Evolutionary conservation across 2,113 vertebrate genomes (phyloP).

Genomic region (Hystrix cristata): DNA sequence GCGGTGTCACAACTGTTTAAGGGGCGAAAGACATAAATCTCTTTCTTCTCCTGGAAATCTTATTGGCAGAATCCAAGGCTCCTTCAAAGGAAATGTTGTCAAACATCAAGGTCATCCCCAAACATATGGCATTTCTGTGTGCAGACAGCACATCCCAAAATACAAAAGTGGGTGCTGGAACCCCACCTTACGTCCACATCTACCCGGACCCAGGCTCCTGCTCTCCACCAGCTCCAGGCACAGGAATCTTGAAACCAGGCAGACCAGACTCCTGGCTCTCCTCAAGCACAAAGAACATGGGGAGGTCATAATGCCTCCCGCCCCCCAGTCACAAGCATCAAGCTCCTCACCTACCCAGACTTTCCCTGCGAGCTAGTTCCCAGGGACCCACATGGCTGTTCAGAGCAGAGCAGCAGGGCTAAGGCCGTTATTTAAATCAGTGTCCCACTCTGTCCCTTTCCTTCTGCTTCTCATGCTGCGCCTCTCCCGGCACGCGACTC

Average conservation of each 20-base stretch:
- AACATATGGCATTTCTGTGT: not conserved
- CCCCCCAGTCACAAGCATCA: not conserved
- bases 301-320: not conserved
- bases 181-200: not conserved
- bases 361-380: too few relatives aligned
- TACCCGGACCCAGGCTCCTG: too few relatives aligned
- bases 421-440: rapidly evolving
- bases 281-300: not conserved
- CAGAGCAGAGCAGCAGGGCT: rapidly evolving
- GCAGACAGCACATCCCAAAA: too few relatives aligned
- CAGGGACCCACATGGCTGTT: not conserved
- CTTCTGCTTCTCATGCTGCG: not conserved
- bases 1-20: too few relatives aligned
- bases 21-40: not conserved
- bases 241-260: rapidly evolving
- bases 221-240: not conserved
- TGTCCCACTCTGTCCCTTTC: not conserved
- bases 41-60: not conserved
- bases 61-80: not conserved
- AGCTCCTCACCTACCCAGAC: rapidly evolving
- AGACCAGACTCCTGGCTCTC: not conserved
- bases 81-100: not conserved
- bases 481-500: not conserved
- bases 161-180: too few relatives aligned
- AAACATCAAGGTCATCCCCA: not conserved